A percentile compares a stretch with the other conserved stretches of the same genome.
These are phyloP conservation scores for Pseudomyrmex flavicornis DNA, from an alignment of 1,140 invertebrate genomes.

Conservation along the genomic window DNA sequence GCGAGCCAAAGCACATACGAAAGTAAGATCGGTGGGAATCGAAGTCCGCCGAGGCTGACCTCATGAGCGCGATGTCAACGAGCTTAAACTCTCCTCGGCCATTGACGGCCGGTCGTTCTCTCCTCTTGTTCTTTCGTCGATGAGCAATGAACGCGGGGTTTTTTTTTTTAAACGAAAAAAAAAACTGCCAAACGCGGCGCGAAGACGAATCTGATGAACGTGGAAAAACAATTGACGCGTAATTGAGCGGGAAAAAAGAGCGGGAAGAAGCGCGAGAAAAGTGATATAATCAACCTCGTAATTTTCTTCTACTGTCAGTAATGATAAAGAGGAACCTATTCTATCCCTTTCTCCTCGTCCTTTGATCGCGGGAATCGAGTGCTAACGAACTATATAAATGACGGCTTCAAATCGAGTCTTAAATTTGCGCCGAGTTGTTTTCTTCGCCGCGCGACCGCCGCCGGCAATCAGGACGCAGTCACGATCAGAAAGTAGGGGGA, in stretches of 20 bases:
- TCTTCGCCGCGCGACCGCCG: constrained; percentile 25
- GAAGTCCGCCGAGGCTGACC: constrained; percentile 80
- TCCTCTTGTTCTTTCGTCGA: not conserved
- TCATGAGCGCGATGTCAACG: constrained; percentile 81
- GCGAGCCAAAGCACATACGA: constrained; percentile 28
- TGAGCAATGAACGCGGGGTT: not conserved
- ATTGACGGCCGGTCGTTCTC: constrained; percentile 37
- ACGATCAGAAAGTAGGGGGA: constrained; percentile 32
- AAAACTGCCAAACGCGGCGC: constrained; percentile 4
- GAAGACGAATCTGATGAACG: constrained; percentile 29
- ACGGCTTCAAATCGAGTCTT: not conserved
- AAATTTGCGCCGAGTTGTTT: not conserved
- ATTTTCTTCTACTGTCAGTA: not conserved
- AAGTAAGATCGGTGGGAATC: constrained; percentile 78
- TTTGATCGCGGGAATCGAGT: constrained; percentile 5
- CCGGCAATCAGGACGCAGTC: constrained; percentile 37
- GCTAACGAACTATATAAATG: constrained; percentile 42
- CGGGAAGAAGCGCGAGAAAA: not conserved
- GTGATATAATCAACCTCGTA: constrained; percentile 11
- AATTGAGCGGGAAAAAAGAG: not conserved
- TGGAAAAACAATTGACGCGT: constrained; percentile 24
- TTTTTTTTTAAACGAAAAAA: too few species aligned
- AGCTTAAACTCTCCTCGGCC: constrained; percentile 77
- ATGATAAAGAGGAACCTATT: constrained; percentile 3
- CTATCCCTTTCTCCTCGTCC: not conserved